phyloP scores from a whole-genome alignment of 2,888 invertebrate genomes.

The Deilephila elpenor region DNA sequence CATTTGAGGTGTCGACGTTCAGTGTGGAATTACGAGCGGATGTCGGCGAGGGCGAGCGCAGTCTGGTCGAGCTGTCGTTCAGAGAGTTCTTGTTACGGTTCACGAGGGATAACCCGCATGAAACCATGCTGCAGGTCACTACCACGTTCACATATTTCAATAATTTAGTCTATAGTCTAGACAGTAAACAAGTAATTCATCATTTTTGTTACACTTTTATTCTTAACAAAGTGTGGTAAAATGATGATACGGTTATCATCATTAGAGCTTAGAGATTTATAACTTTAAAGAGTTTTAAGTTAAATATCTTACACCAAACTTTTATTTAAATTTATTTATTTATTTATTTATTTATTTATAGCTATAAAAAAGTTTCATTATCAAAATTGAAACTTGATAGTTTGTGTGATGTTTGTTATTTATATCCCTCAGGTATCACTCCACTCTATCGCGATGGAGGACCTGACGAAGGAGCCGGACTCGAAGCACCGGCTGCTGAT shows the following conservation, averaged over 20 bases:
- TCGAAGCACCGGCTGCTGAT: constrained; percentile 94
- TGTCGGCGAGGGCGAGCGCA: constrained; percentile 87
- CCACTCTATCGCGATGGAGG: constrained; percentile 95
- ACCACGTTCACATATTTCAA: not conserved
- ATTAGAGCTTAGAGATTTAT: no score
- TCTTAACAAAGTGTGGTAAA: no score
- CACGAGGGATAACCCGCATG: constrained; percentile 87
- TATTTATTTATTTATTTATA: no score
- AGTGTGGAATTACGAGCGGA: constrained; percentile 91
- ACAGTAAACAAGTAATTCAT: no score
- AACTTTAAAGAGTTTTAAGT: no score
- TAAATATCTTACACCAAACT: no score
- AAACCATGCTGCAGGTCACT: constrained; percentile 88
- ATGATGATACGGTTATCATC: no score
- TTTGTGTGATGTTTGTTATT: not conserved
- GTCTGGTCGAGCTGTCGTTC: constrained; percentile 93
- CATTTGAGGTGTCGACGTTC: constrained; percentile 90
- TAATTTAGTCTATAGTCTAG: no score
- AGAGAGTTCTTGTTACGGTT: constrained; percentile 92
- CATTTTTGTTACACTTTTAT: no score
- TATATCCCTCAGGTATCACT: constrained; percentile 86
- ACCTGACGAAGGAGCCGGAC: constrained; percentile 90
- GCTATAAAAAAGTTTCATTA: no score
- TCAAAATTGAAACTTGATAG: no score
- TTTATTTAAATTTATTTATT: no score